Percentiles rank a stretch among this genome's conserved stretches.
Conservation (phyloP, 2,797 vertebrate species). For the Hyperoplus lanceolatus region DNA sequence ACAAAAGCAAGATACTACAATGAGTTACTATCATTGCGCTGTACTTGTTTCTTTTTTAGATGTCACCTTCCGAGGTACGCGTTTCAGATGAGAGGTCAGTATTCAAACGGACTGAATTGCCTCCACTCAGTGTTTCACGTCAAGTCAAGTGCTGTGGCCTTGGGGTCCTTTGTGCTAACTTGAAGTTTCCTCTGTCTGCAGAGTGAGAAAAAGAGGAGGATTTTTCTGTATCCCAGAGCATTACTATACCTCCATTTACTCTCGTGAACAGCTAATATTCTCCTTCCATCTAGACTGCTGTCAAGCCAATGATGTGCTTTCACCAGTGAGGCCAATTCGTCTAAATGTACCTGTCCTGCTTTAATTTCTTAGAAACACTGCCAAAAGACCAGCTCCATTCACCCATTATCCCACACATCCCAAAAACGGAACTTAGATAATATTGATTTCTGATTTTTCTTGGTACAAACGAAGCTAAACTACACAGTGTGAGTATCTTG, state of each 20-base stretch:
- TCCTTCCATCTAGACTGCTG: conserved; percentile 14
- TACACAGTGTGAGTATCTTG: neutral
- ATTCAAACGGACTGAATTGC: conserved; percentile 23
- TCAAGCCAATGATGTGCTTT: conserved; percentile 19
- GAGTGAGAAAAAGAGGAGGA: conserved; percentile 11
- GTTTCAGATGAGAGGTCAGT: conserved; percentile 15
- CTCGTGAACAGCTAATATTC: conserved; percentile 13
- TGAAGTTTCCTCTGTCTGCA: conserved; percentile 31
- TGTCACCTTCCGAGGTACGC: neutral
- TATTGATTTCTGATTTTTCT: neutral
- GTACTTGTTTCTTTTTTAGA: conserved; percentile 16
- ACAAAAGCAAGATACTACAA: conserved; percentile 1
- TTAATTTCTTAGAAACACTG: conserved; percentile 35
- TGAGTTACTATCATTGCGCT: conserved; percentile 2
- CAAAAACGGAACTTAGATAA: neutral
- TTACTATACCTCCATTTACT: conserved; percentile 29
- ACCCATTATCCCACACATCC: neutral
- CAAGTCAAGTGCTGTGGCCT: conserved; percentile 35
- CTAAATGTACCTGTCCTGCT: conserved; percentile 23
- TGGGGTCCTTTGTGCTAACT: conserved; percentile 33
- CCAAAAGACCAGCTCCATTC: conserved; percentile 12
- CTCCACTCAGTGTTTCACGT: conserved; percentile 7
- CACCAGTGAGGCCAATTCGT: conserved; percentile 19
- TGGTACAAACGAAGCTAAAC: neutral
- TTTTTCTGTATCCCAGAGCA: conserved; percentile 31